Conservation (phyloP, 2,113 vertebrate species). For the Heptranchias perlo region DNA sequence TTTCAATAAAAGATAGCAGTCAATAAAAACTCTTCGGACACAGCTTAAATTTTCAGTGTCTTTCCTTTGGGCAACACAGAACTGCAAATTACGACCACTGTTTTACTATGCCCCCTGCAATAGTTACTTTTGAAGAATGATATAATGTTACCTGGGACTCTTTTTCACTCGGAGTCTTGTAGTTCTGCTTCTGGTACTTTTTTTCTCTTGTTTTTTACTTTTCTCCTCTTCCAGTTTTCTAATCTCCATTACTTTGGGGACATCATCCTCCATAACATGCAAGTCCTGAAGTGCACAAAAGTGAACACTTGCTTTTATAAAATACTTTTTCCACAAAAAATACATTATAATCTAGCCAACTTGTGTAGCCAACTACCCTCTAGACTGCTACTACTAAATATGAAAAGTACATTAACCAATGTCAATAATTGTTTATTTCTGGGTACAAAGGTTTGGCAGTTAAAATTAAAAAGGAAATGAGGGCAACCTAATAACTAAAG, state of each 20-base stretch:
- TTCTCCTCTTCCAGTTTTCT: conserved; percentile 47
- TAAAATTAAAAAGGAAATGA: not conserved
- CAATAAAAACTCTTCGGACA: not conserved
- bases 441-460: not conserved
- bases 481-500: not conserved
- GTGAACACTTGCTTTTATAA: not conserved
- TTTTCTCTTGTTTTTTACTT: not conserved
- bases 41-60: not conserved
- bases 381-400: not conserved
- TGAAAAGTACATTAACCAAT: not conserved
- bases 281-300: conserved; percentile 49
- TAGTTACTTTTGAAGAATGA: not conserved
- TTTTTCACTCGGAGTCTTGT: conserved; percentile 40
- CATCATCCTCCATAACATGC: conserved; percentile 47
- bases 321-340: not conserved
- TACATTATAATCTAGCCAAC: not conserved
- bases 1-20: not conserved
- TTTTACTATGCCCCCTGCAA: not conserved
- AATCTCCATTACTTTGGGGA: conserved; percentile 42
- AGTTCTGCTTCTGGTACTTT: conserved; percentile 44
- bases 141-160: not conserved
- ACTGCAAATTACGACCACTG: not conserved
- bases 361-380: not conserved
- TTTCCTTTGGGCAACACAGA: not conserved
- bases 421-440: not conserved